A percentile compares a stretch with the other conserved stretches of the same genome.
Evolutionary conservation across 2,797 vertebrate genomes (phyloP).

Genomic region (Acomys russatus): DNA sequence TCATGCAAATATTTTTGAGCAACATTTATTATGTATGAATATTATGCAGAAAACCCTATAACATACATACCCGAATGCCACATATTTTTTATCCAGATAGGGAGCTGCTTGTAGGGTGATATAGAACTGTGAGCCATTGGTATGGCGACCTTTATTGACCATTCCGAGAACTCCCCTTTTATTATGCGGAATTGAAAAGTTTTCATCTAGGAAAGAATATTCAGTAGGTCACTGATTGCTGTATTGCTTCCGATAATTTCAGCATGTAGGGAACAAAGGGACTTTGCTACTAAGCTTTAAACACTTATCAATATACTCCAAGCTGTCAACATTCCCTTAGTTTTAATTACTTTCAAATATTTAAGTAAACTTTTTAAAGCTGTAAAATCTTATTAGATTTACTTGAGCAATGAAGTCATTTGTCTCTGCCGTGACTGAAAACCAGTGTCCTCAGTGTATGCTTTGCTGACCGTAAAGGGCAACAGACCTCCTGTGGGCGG

Average conservation of each 20-base stretch:
- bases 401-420: slow-evolving; percentile 31
- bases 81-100: slow-evolving; percentile 94
- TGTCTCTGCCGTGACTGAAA: slow-evolving; percentile 40
- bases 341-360: slow-evolving; percentile 46
- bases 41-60: neutral
- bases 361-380: neutral
- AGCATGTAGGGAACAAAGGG: slow-evolving; percentile 7
- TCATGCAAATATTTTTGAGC: slow-evolving; percentile 38
- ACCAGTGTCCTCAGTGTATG: neutral
- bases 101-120: slow-evolving; percentile 92
- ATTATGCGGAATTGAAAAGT: slow-evolving; percentile 92
- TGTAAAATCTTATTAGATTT: slow-evolving; percentile 34
- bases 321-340: slow-evolving; percentile 44
- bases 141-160: slow-evolving; percentile 94
- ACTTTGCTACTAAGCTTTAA: neutral
- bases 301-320: neutral
- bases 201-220: slow-evolving; percentile 91
- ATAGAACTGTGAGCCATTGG: slow-evolving; percentile 95
- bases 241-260: neutral
- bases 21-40: neutral
- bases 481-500: neutral
- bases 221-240: slow-evolving; percentile 51
- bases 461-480: neutral
- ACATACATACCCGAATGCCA: slow-evolving; percentile 95
- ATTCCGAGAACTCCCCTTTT: slow-evolving; percentile 93